Conservation (phyloP, 2,888 invertebrate genomes). For the Tipula vernalis region DNA sequence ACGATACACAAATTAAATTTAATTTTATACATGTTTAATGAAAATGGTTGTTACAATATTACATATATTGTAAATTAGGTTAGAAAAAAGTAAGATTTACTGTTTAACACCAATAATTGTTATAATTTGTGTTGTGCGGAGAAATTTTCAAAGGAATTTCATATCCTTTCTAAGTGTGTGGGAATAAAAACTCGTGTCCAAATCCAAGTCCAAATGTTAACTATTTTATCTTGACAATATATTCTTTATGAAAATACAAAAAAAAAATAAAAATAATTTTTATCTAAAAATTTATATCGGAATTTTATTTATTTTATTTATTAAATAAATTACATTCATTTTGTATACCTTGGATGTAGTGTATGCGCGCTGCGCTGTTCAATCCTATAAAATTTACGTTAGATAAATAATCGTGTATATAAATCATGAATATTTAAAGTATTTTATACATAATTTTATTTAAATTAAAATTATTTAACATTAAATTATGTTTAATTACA, state of each 20-base stretch:
- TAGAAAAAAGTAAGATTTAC: not conserved
- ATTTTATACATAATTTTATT: not conserved
- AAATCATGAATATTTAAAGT: constrained; percentile 4
- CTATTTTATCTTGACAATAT: not conserved
- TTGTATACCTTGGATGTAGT: not conserved
- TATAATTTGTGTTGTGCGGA: not conserved
- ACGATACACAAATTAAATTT: not conserved
- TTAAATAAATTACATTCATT: not conserved
- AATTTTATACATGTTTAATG: not conserved
- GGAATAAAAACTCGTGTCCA: not conserved
- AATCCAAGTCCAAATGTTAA: not conserved
- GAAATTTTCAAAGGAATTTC: not conserved
- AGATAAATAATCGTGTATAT: not conserved
- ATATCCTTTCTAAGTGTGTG: not conserved
- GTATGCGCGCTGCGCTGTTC: not conserved
- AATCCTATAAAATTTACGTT: not conserved
- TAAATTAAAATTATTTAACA: not conserved
- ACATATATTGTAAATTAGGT: not conserved
- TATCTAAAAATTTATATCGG: not conserved
- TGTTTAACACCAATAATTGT: not conserved
- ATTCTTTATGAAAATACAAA: not conserved
- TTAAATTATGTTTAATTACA: not conserved
- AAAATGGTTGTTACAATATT: not conserved
- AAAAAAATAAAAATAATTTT: not conserved
- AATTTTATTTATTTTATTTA: not conserved